A percentile compares a stretch with the other conserved stretches of the same genome.
These are phyloP conservation scores for Cyphomyrmex costatus DNA, from an alignment of 1,140 invertebrate species.

Conservation along the genomic window DNA sequence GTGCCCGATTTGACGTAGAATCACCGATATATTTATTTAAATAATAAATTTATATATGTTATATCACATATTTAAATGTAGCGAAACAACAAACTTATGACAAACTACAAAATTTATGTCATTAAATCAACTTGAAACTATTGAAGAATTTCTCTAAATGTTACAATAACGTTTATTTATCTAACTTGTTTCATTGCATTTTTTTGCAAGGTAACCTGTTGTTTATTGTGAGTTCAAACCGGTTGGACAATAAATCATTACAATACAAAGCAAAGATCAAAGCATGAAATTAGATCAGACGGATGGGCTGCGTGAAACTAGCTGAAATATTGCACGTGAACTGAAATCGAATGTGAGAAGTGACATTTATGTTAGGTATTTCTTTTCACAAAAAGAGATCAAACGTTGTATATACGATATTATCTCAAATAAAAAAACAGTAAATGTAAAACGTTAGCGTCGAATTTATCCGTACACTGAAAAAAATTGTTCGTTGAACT, in stretches of 20 bases:
- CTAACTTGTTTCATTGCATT: background rate
- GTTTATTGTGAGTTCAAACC: slow-evolving; percentile 56
- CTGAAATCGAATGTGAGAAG: slow-evolving; percentile 64
- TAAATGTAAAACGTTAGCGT: no score
- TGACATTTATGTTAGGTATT: slow-evolving; percentile 40
- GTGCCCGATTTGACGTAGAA: no score
- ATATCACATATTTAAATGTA: background rate
- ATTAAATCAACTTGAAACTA: slow-evolving; percentile 1
- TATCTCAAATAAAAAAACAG: no score
- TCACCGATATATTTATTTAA: slow-evolving; percentile 43
- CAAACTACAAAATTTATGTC: background rate
- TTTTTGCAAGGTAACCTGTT: background rate
- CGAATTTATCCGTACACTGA: no score
- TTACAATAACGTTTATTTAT: slow-evolving; percentile 13
- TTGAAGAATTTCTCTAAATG: slow-evolving; percentile 7
- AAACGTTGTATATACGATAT: slow-evolving; percentile 5
- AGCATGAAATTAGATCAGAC: slow-evolving; percentile 71
- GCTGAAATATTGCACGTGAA: slow-evolving; percentile 60
- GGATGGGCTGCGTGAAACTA: slow-evolving; percentile 35
- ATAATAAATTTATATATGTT: no score
- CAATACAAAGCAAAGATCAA: slow-evolving; percentile 78
- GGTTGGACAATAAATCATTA: slow-evolving; percentile 73
- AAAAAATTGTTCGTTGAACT: no score
- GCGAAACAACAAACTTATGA: background rate
- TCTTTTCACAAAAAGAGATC: background rate